Conservation (phyloP, 2,888 invertebrate species). For the Mimumesa dahlbomi region DNA sequence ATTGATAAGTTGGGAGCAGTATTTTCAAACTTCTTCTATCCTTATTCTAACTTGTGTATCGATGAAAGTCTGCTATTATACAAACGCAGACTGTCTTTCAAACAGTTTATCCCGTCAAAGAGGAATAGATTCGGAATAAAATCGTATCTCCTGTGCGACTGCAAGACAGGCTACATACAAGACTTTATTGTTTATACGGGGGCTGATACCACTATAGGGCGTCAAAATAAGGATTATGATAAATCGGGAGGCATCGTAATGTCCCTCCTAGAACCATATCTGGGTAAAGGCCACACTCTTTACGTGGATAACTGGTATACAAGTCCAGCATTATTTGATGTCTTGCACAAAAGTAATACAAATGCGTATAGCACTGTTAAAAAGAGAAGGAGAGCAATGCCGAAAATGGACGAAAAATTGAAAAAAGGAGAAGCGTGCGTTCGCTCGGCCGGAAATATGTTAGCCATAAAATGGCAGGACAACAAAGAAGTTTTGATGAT, state of each 20-base stretch:
- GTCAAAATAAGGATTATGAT: conserved; percentile 17
- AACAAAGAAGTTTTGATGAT: conserved; percentile 7
- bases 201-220: conserved; percentile 2
- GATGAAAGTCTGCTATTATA: conserved; percentile 28
- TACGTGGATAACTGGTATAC: conserved; percentile 29
- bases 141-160: conserved; percentile 17
- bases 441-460: conserved; percentile 5
- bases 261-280: conserved; percentile 1
- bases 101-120: conserved; percentile 46
- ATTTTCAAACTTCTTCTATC: conserved; percentile 9
- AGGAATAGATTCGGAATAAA: conserved; percentile 26
- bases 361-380: conserved; percentile 8
- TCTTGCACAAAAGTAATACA: conserved; percentile 1
- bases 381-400: conserved; percentile 11
- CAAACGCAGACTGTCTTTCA: conserved; percentile 22
- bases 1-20: conserved; percentile 1
- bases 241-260: conserved; percentile 22
- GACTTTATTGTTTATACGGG: conserved; percentile 27
- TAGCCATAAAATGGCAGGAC: conserved; percentile 10
- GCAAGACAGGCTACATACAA: conserved; percentile 24
- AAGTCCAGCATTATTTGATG: conserved; percentile 6
- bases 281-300: too few relatives aligned
- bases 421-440: conserved; percentile 9
- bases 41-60: conserved; percentile 18
- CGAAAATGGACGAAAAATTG: conserved; percentile 13